A percentile compares a stretch with the other conserved stretches of the same genome.
These are phyloP conservation scores for Eulithis testata DNA, from an alignment of 2,888 invertebrate species.

Conservation along the genomic window DNA sequence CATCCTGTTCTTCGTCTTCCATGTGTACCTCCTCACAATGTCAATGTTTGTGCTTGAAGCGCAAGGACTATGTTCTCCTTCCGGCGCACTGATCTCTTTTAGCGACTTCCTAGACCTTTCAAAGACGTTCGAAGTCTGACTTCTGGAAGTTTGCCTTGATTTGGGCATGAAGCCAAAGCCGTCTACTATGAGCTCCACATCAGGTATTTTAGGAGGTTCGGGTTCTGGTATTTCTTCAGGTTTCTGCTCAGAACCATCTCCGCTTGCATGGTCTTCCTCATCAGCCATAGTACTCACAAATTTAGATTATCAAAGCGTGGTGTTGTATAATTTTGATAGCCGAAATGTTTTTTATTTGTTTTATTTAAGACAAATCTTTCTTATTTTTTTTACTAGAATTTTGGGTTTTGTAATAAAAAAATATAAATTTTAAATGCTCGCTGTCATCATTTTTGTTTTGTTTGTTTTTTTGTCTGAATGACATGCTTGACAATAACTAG, in stretches of 20 bases:
- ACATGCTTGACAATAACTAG: neutral
- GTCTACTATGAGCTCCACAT: constrained; percentile 74
- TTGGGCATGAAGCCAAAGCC: constrained; percentile 77
- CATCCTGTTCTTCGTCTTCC: constrained; percentile 87
- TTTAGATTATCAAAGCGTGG: constrained; percentile 41
- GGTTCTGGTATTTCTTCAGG: constrained; percentile 43
- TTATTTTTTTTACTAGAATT: constrained; percentile 17
- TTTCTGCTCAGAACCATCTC: constrained; percentile 46
- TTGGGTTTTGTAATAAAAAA: constrained; percentile 10
- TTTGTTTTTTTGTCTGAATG: neutral
- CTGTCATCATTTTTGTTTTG: constrained; percentile 25
- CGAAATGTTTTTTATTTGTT: neutral
- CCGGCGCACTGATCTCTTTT: constrained; percentile 47
- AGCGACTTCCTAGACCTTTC: constrained; percentile 46
- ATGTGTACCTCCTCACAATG: constrained; percentile 86
- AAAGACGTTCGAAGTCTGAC: constrained; percentile 40
- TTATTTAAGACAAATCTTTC: neutral
- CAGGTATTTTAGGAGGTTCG: constrained; percentile 60
- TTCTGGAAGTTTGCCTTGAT: constrained; percentile 3
- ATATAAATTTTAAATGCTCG: constrained; percentile 9
- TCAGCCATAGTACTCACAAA: constrained; percentile 59
- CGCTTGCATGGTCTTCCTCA: constrained; percentile 56
- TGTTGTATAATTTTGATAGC: constrained; percentile 19
- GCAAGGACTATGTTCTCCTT: constrained; percentile 59
- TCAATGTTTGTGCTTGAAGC: constrained; percentile 74